These are phyloP conservation scores for Leucoma salicis DNA, from an alignment of 2,888 invertebrate species.

Conservation along the genomic window DNA sequence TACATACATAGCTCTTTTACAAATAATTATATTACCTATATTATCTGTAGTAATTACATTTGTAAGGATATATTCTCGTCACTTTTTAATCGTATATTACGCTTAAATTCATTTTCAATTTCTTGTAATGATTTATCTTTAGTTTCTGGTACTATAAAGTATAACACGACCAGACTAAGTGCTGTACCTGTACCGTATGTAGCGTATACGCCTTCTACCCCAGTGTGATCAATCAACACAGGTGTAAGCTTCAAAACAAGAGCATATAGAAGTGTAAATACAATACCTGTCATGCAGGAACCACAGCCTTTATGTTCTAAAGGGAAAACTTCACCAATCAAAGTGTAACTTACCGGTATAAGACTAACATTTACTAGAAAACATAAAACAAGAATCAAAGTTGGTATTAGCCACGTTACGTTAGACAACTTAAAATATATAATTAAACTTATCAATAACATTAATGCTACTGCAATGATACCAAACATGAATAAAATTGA, in stretches of 20 bases:
- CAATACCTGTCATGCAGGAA: background rate
- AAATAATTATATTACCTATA: background rate
- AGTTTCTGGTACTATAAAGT: background rate
- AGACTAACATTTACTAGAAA: background rate
- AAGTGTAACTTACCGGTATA: background rate
- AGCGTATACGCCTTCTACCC: background rate
- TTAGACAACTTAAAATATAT: background rate
- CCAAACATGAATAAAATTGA: constrained; percentile 40
- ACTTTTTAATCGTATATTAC: background rate
- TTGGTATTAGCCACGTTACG: background rate
- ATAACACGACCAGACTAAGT: background rate
- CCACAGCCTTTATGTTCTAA: constrained; percentile 3
- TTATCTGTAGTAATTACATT: background rate
- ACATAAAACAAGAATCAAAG: background rate
- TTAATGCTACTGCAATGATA: constrained; percentile 11
- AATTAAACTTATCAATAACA: constrained; percentile 1
- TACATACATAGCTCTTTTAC: no score
- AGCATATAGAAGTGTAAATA: background rate
- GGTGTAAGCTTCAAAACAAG: background rate
- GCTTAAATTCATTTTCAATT: background rate
- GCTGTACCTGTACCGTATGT: background rate
- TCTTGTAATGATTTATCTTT: background rate
- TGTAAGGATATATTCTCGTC: background rate
- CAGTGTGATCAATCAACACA: background rate
- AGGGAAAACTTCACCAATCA: constrained; percentile 1